phyloP scores from a whole-genome alignment of 2,113 vertebrate genomes.

The Tragulus kanchil region DNA sequence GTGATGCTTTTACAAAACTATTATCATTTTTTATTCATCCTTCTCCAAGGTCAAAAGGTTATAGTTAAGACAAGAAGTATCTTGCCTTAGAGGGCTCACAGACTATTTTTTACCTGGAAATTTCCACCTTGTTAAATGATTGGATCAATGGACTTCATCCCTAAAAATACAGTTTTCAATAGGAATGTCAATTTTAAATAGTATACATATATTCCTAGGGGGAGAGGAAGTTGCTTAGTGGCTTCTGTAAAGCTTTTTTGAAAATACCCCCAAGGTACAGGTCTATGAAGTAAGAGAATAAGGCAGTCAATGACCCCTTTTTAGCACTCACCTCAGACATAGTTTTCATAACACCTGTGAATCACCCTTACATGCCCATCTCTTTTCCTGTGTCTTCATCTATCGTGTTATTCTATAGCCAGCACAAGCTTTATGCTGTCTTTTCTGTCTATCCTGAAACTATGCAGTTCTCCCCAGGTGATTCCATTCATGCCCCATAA shows the following conservation, averaged over 20 bases:
- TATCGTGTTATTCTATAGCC: neutral
- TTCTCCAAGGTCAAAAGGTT: neutral
- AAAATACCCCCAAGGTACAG: neutral
- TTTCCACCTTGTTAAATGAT: neutral
- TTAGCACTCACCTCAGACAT: neutral
- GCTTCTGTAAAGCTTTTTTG: neutral
- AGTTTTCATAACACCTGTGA: neutral
- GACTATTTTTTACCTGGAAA: neutral
- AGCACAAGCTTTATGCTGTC: neutral
- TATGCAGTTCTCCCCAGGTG: neutral
- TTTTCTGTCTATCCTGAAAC: neutral
- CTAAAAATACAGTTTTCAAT: neutral
- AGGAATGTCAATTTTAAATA: neutral
- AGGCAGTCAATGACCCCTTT: neutral
- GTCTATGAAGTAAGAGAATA: neutral
- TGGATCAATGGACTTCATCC: neutral
- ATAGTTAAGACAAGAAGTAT: neutral
- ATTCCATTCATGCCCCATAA: neutral
- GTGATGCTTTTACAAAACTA: neutral
- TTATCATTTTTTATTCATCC: neutral
- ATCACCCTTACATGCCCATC: neutral
- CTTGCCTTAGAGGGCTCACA: neutral
- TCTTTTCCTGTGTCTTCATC: neutral
- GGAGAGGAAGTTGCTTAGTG: neutral
- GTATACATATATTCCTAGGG: neutral